These are phyloP conservation scores for Sitta carolinensis DNA, from an alignment of 2,797 vertebrate species.

Conservation along the genomic window DNA sequence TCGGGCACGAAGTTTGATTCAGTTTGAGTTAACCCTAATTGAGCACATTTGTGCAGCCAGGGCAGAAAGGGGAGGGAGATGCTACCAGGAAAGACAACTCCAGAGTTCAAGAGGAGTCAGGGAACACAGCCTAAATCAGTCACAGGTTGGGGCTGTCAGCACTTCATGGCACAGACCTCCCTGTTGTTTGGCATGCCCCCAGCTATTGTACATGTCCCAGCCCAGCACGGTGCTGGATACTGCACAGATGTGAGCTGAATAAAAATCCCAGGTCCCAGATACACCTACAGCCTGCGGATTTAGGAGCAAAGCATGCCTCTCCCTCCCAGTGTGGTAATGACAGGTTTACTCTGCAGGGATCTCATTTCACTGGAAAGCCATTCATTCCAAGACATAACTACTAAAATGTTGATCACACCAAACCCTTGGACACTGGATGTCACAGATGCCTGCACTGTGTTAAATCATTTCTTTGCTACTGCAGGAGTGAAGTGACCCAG, in stretches of 20 bases:
- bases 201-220: neutral
- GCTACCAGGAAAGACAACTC: neutral
- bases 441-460: neutral
- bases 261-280: constrained; percentile 25
- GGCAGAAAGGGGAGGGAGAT: constrained; percentile 41
- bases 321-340: neutral
- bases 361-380: neutral
- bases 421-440: neutral
- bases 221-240: neutral
- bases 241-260: constrained; percentile 54
- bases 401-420: neutral
- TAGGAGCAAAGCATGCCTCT: neutral
- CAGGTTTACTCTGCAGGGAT: neutral
- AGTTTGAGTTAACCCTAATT: constrained; percentile 75
- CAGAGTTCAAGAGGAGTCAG: constrained; percentile 32
- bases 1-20: constrained; percentile 69
- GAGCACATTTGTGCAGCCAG: constrained; percentile 54
- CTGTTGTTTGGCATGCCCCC: constrained; percentile 23
- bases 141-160: constrained; percentile 10
- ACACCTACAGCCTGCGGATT: neutral
- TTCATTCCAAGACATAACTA: neutral
- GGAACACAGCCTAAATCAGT: neutral
- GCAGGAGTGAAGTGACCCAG: neutral
- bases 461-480: constrained; percentile 27
- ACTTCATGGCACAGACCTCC: neutral